Base-by-base conservation (phyloP, 2,797 vertebrate species). In the Sylvilagus floridanus region DNA sequence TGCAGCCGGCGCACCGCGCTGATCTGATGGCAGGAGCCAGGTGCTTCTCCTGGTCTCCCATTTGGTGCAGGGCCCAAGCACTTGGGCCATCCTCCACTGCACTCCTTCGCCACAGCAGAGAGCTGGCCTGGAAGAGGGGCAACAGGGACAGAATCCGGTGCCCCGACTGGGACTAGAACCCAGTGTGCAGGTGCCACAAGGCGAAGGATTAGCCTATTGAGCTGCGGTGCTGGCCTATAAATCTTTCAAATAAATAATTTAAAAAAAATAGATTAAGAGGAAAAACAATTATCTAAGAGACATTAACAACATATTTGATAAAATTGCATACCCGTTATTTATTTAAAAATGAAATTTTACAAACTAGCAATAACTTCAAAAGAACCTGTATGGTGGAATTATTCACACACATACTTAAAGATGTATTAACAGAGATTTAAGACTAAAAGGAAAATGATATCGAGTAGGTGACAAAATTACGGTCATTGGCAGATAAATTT, bases 341-440 rank as follows among this genome's bases (percentile, higher is more conserved):
- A 86, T 12, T 66, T 62, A 21, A 86, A 71, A 87, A 57, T 83
- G 37, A 62, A 93, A 92, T 2, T n/a, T 65, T 54, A 79, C 32
- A 79, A 90, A 88, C 26, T 54, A 65, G 24, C 28, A 77, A 32
- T 82, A 65, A 83, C 63, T 47, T 87, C 79, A 14, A 50, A 81
- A 54, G 54, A 84, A 89, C n/a, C 47, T 88, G 22, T 77, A 68
- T 95, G 78, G 88, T 19, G 79, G 42, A 81, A 92, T 88, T 79
- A 92, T 30, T 90, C 79, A 85, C 8, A 66, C 54, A 14, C 63
- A 42, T 68, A 86, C 50, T 69, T 30, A 69, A 78, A 84, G n/a
- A 91, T 76, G 87, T 14, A 62, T 9, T 7, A 50, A 42, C 10
- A 75, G 47, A 24, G 30, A 90, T 37, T 75, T 76, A 66, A 76